Evolutionary conservation across 2,888 invertebrate species (phyloP), one percentile per base, ranked within the genome.

Genomic region (Gibbula magus): DNA sequence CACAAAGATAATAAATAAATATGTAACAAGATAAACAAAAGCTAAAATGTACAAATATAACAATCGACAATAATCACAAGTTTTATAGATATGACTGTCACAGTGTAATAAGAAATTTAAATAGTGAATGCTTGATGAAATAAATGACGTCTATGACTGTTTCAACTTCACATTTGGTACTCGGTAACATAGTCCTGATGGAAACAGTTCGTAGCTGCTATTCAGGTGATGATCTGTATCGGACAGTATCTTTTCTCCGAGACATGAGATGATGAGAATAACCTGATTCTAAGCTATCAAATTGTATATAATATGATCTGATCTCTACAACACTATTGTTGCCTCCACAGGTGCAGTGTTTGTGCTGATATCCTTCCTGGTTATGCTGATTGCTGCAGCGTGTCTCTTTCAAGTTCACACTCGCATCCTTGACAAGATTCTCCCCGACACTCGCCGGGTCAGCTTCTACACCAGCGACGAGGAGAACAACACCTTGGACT

Each of bases 381-480:
- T 91, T 53, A 86, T 90, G 20, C 79, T 75, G 13, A 84, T 90
- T 51, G 89, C 89, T 16, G 84, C 87, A 32, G 70, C 87, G 22
- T 88, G 88, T 77, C 79, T 91, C 39, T 81, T 90, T 76, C 91
- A 91, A 83, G 78, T 90, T 10, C 91, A 91, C 81, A 89, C 89
- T 18, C 82, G 88, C 29, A 84, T 91, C 53, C 85, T 91, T 18
- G 88, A 88, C 82, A 90, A 88, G 78, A 83, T 89, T 20, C 82
- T 90, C 29, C 90, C 90, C 2, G 83, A 83, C 39, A 87, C 88
- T 4, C 80, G 82, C 20, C 53, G 82, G 25, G 78, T 79, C 25
- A 75, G 76, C 16, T 70, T 79, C 22, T 84, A 84, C 25, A 84
- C 85, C 1, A 74, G 77, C 10, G 83, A 83, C 0, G 86, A 87